Conservation (phyloP, 2,113 vertebrate species). For the Urocolius indicus region DNA sequence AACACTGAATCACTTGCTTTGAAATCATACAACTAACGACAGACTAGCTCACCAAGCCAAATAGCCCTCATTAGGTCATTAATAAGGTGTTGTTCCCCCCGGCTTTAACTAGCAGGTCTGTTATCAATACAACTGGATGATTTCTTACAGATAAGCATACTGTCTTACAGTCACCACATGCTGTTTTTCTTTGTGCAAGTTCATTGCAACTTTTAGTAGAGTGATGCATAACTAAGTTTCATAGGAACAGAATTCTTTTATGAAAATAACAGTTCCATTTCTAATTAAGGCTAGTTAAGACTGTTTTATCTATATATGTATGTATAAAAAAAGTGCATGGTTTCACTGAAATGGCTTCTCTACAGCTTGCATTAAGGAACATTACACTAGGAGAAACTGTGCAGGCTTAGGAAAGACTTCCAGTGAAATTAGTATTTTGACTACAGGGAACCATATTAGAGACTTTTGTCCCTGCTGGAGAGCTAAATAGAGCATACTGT, state of each 20-base stretch:
- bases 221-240: neutral
- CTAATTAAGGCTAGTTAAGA: neutral
- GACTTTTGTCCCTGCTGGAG: neutral
- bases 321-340: neutral
- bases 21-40: neutral
- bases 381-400: neutral
- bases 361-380: neutral
- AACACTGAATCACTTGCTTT: neutral
- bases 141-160: neutral
- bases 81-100: neutral
- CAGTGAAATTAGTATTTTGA: neutral
- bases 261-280: neutral
- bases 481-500: neutral
- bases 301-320: neutral
- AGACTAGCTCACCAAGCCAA: neutral
- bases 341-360: neutral
- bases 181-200: neutral
- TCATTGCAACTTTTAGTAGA: neutral
- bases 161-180: neutral
- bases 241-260: neutral
- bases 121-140: neutral
- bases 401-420: neutral
- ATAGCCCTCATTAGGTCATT: neutral
- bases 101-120: neutral
- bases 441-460: neutral